Conservation (phyloP, 1,140 invertebrate genomes). For the Aphis gossypii region DNA sequence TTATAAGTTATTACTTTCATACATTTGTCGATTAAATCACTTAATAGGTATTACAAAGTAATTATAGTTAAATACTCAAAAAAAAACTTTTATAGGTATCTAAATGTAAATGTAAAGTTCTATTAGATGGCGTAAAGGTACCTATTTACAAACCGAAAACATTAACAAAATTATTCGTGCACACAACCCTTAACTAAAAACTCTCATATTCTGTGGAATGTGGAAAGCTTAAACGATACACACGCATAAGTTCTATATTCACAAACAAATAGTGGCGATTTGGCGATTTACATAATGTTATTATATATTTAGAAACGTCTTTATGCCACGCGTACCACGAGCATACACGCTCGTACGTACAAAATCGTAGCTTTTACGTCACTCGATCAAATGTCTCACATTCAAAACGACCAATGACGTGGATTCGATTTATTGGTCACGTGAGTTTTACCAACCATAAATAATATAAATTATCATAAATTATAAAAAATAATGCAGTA, state of each 20-base stretch:
- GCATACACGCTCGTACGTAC: neutral
- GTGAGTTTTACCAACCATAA: neutral
- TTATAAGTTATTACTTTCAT: neutral
- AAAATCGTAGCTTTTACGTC: constrained; percentile 52
- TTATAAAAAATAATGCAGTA: neutral
- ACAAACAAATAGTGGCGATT: neutral
- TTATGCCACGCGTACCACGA: neutral
- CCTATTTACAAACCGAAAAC: neutral
- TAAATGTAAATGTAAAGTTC: too few relatives aligned
- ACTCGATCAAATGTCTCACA: neutral
- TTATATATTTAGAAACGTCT: constrained; percentile 52
- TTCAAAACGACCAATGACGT: neutral
- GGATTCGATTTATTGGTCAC: neutral
- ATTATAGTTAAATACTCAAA: too few relatives aligned
- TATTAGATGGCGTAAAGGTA: neutral
- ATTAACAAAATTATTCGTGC: neutral
- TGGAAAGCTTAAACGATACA: neutral
- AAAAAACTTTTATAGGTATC: too few relatives aligned
- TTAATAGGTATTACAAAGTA: too few relatives aligned
- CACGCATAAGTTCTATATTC: neutral
- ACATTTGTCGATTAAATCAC: too few relatives aligned
- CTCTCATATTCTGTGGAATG: neutral
- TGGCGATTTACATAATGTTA: neutral
- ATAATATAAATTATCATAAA: neutral
- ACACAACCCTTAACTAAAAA: neutral